Evolutionary conservation across 2,797 vertebrate genomes (phyloP), one percentile per base, ranked within the genome.

Genomic region (Simalia tracyae): DNA sequence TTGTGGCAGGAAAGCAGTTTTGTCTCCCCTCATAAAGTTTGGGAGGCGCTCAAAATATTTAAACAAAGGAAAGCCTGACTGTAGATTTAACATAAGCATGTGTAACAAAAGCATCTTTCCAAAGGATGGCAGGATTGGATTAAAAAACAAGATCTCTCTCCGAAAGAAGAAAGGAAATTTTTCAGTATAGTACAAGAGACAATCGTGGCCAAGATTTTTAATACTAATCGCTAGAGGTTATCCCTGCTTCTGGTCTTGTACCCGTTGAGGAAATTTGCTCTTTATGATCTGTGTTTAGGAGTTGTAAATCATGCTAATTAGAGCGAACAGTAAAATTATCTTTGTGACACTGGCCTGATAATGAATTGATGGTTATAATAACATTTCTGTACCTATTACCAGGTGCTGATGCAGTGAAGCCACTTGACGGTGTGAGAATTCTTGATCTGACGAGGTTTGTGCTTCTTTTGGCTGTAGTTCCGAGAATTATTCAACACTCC

Each of bases 401-500:
- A 98, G 98, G 94, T 97, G 94, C 89, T 93, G 94, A 56, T 87
- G 91, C 91, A 89, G 42, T 96, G 81, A 98, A 97, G 85, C 99
- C 99, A 42, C 95, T 99, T 95, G 98, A 98, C 85, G 99, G 98
- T 91, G 93, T 99, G 92, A 98, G 97, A 98, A 97, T 99, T 94
- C 96, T 99, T 90, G 99, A 99, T 96, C 60, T 99, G 95, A 98
- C 98, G 60, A 99, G 99, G 99, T 99, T 96, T 96, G 97, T 97
- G 15, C 93, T 87, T 8, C 50, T 42, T 84, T 93, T 94, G 24
- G 56, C 15, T 96, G 0, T 84, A 0, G 46, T 92, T 95, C 92
- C 24, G 19, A 63, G n/a, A 92, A 88, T 4, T 64, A 8, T 93
- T 90, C 94, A 86, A 93, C 93, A 63, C 76, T 95, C 92, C 2